These are phyloP conservation scores for Anomalospiza imberbis DNA, from an alignment of 2,797 vertebrate species.

Conservation along the genomic window DNA sequence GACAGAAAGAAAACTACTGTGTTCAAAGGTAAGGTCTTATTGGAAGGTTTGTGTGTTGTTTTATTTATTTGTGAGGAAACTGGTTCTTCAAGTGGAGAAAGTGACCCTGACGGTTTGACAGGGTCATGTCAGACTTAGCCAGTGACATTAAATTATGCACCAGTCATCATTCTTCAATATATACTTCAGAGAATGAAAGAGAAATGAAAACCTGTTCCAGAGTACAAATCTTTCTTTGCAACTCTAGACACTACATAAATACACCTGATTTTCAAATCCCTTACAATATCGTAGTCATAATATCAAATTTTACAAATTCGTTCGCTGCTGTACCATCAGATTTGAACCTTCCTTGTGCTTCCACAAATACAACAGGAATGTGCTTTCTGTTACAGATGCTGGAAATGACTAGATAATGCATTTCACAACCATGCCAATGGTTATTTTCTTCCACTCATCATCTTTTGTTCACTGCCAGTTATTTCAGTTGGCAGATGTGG, in stretches of 20 bases:
- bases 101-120: background rate
- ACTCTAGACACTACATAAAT: background rate
- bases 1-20: background rate
- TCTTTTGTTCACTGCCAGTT: constrained; percentile 61
- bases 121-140: background rate
- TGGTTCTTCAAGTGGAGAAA: background rate
- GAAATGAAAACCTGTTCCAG: background rate
- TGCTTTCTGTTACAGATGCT: constrained; percentile 34
- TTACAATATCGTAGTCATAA: background rate
- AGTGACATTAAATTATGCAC: background rate
- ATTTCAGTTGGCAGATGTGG: constrained; percentile 60
- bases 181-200: background rate
- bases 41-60: background rate
- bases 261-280: background rate
- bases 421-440: constrained; percentile 55
- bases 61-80: background rate
- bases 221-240: background rate
- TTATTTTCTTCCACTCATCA: constrained; percentile 61
- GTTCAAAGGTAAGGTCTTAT: background rate
- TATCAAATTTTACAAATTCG: background rate
- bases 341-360: background rate
- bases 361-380: constrained; percentile 16
- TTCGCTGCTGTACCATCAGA: background rate
- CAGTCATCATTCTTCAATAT: background rate
- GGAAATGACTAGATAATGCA: constrained; percentile 39